Base-by-base conservation (phyloP, 2,888 invertebrate genomes). In the Tetropium fuscum region DNA sequence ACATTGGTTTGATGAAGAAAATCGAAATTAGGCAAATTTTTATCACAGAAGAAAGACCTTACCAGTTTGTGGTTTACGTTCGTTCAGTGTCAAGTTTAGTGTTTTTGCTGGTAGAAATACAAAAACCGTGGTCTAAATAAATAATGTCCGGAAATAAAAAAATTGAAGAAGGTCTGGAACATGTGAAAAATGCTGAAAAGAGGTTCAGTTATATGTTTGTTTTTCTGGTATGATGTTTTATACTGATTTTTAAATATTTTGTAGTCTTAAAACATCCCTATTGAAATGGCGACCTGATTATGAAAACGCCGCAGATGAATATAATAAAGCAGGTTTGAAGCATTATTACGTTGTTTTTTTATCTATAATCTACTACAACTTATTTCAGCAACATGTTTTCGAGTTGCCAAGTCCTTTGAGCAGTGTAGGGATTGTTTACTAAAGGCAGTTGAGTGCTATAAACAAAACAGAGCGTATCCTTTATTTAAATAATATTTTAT, bases 231-330 rank as follows among this genome's bases (percentile, higher is more conserved):
- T 16, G 13, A 36, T 10, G 22, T 19, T 18, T 22, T 34, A 32
- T 11, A 36, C 27, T 15, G 13, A 51, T n/a, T 43, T 13, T 32
- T n/a, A 57, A 6, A n/a, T 36, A 3, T 19, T 34, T 8, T 15
- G 8, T 80, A 94, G 97, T 76, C 82, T 98, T 77, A 98, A 98
- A 84, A 95, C 95, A 7, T 89, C 92, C 0, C 79, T 98, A n/a
- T 82, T 98, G 66, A 97, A 97, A 78, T 98, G 98, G 97, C 93
- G 91, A 77, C 95, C 98, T 0, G 98, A 99, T 81, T 93, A 88
- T 78, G 98, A 98, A 78, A 88, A 92, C 22, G 98, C 98, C 25
- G 95, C 96, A 1, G 93, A 94, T 75, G 95, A 95, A 79, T 97
- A 95, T 79, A 89, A 87, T 58, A 93, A 94, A 86, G 98, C 98